phyloP scores from a whole-genome alignment of 92 coral and sea anemone genomes.

The Heliopora coerulea region DNA sequence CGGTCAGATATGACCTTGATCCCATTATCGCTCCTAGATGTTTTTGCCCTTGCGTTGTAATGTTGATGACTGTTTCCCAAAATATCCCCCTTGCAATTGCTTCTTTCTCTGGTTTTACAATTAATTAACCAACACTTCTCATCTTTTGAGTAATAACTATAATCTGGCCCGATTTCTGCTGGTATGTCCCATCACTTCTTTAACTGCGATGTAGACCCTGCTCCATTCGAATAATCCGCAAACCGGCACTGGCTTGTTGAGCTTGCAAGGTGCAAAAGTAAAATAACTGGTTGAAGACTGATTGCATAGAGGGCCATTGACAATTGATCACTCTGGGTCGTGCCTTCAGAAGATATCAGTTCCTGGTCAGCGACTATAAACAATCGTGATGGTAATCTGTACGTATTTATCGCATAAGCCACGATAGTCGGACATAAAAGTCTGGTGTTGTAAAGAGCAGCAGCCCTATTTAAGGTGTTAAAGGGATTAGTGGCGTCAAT shows the following conservation, averaged over 20 bases:
- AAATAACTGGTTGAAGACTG: constrained; percentile 52
- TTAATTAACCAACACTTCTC: constrained; percentile 55
- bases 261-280: constrained; percentile 17
- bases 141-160: constrained; percentile 51
- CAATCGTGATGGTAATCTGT: constrained; percentile 42
- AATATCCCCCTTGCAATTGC: constrained; percentile 41
- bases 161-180: constrained; percentile 37
- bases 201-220: constrained; percentile 43
- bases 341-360: constrained; percentile 43
- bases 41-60: constrained; percentile 58
- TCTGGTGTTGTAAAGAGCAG: constrained; percentile 21
- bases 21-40: constrained; percentile 60
- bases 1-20: constrained; percentile 48
- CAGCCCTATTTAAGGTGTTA: constrained; percentile 18
- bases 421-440: constrained; percentile 42
- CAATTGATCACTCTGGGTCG: constrained; percentile 41
- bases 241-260: constrained; percentile 55
- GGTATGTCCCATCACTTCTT: constrained; percentile 57
- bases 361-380: constrained; percentile 53
- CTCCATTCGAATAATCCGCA: constrained; percentile 47
- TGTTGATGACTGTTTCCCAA: constrained; percentile 47
- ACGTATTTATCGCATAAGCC: constrained; percentile 46
- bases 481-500: no score
- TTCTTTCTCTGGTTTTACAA: constrained; percentile 55
- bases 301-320: constrained; percentile 49